Evolutionary conservation across 1,140 invertebrate genomes (phyloP), one percentile per base, ranked within the genome.

Genomic region (Pachyrhynchus sulphureomaculatus): DNA sequence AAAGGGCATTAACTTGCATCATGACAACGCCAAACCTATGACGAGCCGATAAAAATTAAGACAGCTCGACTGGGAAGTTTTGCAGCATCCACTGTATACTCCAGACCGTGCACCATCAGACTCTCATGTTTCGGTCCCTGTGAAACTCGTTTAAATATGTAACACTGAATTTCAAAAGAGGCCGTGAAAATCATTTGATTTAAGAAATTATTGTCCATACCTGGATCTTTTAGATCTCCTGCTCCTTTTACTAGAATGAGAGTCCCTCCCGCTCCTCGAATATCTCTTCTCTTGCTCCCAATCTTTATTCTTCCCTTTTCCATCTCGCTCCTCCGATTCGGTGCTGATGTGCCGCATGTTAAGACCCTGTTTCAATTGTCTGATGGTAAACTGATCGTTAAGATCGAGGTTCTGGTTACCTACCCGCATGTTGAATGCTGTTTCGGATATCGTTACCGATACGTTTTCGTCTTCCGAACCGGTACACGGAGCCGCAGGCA

Each of bases 401-500:
- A 79, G 69, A 42, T 83, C 77, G 63, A 79, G 77, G 21, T 81
- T 79, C 20, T 77, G 77, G 26, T 78, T 81, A 24, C 78, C 77
- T 1, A 79, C 69, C 42, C 84, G 78, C 29, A 85, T 72, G 66
- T 84, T 83, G 15, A 81, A 74, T 48, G 79, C 76, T 59, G 80
- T 82, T 60, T 82, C 80, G 26, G 76, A 77, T 42, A 78, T 76
- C 55, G 79, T 77, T 53, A 81, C 71, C 2, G 82, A 81, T 12
- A 78, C 68, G 56, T 77, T 73, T 70, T 85, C 75, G 69, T 81
- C 68, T 75, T 85, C 82, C 39, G 80, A 82, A 2, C 74, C 79
- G 5, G 80, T 83, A 3, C 21, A 9, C 41, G 42, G 10, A 0
- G 79, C 52, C 13, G 44, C 18, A 23, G 58, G 37, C n/a, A 61